A percentile compares a stretch with the other conserved stretches of the same genome.
phyloP scores from a whole-genome alignment of 2,888 invertebrate species.

The Macrostomum cliftonense region DNA sequence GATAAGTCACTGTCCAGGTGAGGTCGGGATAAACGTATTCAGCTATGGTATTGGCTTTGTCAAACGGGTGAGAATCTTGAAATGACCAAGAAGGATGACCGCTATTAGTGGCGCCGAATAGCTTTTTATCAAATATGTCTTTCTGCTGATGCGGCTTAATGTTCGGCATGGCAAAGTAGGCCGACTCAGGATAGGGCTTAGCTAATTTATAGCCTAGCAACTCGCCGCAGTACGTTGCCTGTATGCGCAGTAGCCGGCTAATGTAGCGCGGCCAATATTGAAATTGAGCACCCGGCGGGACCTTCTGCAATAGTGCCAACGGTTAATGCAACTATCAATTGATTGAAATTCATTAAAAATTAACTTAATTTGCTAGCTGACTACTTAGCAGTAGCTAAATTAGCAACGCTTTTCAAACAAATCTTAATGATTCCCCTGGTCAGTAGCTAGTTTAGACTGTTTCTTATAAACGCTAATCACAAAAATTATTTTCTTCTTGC shows the following conservation, averaged over 20 bases:
- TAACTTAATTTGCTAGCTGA: no score
- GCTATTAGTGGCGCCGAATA: not conserved
- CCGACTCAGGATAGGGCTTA: not conserved
- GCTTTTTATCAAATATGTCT: not conserved
- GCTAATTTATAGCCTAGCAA: constrained; percentile 2
- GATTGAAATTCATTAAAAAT: no score
- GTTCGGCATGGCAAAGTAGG: not conserved
- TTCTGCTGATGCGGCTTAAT: not conserved
- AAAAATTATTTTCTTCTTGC: no score
- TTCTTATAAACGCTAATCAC: no score
- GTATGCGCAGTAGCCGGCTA: constrained; percentile 3
- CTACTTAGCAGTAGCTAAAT: no score
- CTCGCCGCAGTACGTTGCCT: constrained; percentile 2
- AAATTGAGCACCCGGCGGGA: not conserved
- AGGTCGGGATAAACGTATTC: constrained; percentile 3
- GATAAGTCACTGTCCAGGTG: constrained; percentile 5
- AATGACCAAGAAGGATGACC: constrained; percentile 6
- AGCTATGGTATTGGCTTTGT: constrained; percentile 7
- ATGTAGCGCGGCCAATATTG: constrained; percentile 9
- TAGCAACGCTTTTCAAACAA: no score
- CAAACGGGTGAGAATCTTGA: constrained; percentile 6
- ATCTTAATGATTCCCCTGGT: no score
- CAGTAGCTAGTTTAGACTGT: no score
- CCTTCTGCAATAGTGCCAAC: no score
- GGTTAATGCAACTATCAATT: no score